phyloP scores from a whole-genome alignment of 1,140 invertebrate species.

The Leptinotarsa lineolata region DNA sequence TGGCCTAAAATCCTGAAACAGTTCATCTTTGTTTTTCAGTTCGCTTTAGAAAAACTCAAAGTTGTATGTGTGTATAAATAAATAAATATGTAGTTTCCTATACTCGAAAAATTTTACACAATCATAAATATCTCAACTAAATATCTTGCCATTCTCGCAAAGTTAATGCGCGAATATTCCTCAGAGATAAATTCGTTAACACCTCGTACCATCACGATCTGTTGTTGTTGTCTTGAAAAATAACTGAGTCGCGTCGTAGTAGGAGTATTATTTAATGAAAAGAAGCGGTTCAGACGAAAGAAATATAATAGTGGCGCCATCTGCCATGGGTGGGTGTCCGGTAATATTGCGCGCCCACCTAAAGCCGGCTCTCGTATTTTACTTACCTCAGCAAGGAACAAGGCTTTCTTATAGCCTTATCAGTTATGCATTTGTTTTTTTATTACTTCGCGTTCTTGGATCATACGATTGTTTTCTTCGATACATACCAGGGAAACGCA shows the following conservation, averaged over 20 bases:
- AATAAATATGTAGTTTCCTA: too few relatives aligned
- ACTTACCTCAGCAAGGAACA: slow-evolving; percentile 15
- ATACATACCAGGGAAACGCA: background rate
- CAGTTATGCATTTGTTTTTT: slow-evolving; percentile 17
- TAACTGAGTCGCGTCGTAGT: background rate
- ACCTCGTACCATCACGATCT: background rate
- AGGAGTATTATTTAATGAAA: slow-evolving; percentile 9
- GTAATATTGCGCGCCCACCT: slow-evolving; percentile 16
- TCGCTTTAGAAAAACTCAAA: too few relatives aligned
- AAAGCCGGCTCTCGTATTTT: slow-evolving; percentile 15
- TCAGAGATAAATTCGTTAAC: background rate
- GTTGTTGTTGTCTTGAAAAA: background rate
- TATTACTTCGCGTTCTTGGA: background rate
- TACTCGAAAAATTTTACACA: too few relatives aligned
- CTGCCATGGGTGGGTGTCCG: slow-evolving; percentile 18
- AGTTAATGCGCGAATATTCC: too few relatives aligned
- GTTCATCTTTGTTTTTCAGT: too few relatives aligned
- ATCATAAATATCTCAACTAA: too few relatives aligned
- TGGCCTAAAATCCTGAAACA: too few relatives aligned
- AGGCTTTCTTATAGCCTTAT: slow-evolving; percentile 15
- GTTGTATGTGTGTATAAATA: too few relatives aligned
- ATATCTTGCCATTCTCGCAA: too few relatives aligned
- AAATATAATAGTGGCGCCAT: slow-evolving; percentile 19
- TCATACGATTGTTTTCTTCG: background rate
- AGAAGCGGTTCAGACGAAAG: slow-evolving; percentile 10